phyloP scores from a whole-genome alignment of 2,113 vertebrate genomes.

The Sebastes fasciatus region DNA sequence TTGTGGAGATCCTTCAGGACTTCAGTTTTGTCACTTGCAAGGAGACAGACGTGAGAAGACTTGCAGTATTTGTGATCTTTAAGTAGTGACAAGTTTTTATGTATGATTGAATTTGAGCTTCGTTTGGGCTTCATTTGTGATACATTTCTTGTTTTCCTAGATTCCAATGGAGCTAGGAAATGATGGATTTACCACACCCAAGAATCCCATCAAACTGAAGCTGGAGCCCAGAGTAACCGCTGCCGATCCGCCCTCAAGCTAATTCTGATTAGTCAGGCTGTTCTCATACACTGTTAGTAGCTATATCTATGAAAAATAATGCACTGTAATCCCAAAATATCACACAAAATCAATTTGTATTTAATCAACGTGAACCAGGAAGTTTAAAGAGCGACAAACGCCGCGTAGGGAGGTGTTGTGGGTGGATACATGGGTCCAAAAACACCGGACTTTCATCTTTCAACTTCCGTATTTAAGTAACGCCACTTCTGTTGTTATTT shows the following conservation, averaged over 20 bases:
- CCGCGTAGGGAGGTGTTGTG: background rate
- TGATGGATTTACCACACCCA: conserved; percentile 56
- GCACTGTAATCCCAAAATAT: no score
- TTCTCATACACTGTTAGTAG: no score
- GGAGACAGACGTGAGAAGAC: conserved; percentile 82
- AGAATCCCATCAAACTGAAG: conserved; percentile 82
- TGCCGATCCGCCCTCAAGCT: background rate
- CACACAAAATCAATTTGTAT: no score
- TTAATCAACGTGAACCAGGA: no score
- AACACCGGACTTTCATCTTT: no score
- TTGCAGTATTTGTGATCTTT: background rate
- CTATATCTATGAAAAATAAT: no score
- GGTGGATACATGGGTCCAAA: no score
- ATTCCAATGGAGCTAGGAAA: conserved; percentile 76
- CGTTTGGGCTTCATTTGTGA: background rate
- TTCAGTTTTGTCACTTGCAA: conserved; percentile 82
- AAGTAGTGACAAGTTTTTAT: background rate
- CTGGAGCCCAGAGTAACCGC: conserved; percentile 66
- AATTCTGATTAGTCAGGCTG: background rate
- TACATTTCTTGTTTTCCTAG: conserved; percentile 54
- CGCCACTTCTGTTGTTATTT: no score
- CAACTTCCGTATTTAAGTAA: no score
- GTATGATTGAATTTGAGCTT: background rate
- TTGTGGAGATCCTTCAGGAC: conserved; percentile 77
- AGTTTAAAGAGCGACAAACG: background rate